A percentile compares a stretch with the other conserved stretches of the same genome.
phyloP scores from a whole-genome alignment of 2,113 vertebrate species.

The Elephantulus edwardii region DNA sequence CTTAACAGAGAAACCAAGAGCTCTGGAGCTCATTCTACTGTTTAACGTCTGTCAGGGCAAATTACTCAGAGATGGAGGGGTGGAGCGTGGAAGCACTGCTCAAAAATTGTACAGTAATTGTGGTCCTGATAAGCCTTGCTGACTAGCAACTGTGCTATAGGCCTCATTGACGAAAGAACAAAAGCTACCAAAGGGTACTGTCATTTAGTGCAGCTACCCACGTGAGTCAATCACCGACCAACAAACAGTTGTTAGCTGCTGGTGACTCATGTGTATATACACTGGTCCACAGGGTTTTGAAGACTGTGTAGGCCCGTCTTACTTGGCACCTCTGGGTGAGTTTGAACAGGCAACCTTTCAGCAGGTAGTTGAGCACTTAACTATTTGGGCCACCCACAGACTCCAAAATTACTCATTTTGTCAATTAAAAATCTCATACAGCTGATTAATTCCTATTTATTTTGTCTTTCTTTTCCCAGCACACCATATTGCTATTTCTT shows the following conservation, averaged over 20 bases:
- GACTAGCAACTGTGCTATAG: background rate
- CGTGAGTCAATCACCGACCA: background rate
- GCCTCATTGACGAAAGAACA: background rate
- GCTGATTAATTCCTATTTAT: background rate
- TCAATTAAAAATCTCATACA: background rate
- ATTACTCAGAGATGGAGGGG: background rate
- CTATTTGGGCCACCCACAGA: background rate
- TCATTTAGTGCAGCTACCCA: background rate
- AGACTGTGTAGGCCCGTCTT: background rate
- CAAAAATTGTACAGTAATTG: fast-evolving
- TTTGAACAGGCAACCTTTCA: no score
- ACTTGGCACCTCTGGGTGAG: background rate
- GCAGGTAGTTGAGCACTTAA: background rate
- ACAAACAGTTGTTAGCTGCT: background rate
- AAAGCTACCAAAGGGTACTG: background rate
- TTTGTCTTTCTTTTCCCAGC: background rate
- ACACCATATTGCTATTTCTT: background rate
- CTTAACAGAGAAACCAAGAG: background rate
- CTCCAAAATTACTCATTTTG: background rate
- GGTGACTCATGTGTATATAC: background rate
- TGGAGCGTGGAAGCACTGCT: background rate
- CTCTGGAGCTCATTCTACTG: background rate
- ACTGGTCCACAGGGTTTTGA: background rate
- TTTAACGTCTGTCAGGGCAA: background rate
- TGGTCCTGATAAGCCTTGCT: background rate